Base-by-base conservation (phyloP, 1,140 invertebrate species). In the Dufourea novaeangliae region DNA sequence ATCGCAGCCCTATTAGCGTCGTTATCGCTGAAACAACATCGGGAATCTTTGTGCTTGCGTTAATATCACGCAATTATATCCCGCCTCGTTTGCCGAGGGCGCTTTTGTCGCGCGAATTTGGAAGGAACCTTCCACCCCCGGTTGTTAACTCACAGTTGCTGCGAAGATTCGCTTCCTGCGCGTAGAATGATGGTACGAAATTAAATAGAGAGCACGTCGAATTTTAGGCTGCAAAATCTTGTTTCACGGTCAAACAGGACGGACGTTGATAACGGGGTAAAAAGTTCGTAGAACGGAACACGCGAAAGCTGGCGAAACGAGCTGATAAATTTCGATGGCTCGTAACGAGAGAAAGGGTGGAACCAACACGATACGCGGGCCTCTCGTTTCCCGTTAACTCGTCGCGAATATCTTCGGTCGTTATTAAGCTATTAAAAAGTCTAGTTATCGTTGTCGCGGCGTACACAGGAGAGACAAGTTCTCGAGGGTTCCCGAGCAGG, bases 361-460 rank as follows among this genome's bases (percentile, higher is more conserved):
- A 50, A 39, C 1, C 5, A 25, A 46, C 8, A n/a, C 41, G 64
- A 37, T 56, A 50, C 5, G 62, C 20, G 56, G 67, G 11, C 8
- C 34, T 39, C 52, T 57, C 64, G 64, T 59, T 63, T 17, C 67
- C 63, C 67, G 67, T 77, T 77, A 77, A 63, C 75, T 41, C 57
- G 66, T 64, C 59, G 75, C 54, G 62, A 78, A 61, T 67, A 52
- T 72, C 66, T 62, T 74, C 22, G 37, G 74, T 62, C 54, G 75
- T 82, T 82, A 75, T 84, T 83, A 75, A 84, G 76, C 80, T 75
- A 72, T 84, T 79, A 79, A 83, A 83, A 83, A 79, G 79, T 83
- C 82, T 74, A 69, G 64, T 78, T 82, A 79, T 75, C 78, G 72
- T 77, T 68, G 76, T 62, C 76, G 68, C 69, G 81, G 44, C 66